These are phyloP conservation scores for Asarcornis scutulata DNA, from an alignment of 2,113 vertebrate species.

Conservation along the genomic window DNA sequence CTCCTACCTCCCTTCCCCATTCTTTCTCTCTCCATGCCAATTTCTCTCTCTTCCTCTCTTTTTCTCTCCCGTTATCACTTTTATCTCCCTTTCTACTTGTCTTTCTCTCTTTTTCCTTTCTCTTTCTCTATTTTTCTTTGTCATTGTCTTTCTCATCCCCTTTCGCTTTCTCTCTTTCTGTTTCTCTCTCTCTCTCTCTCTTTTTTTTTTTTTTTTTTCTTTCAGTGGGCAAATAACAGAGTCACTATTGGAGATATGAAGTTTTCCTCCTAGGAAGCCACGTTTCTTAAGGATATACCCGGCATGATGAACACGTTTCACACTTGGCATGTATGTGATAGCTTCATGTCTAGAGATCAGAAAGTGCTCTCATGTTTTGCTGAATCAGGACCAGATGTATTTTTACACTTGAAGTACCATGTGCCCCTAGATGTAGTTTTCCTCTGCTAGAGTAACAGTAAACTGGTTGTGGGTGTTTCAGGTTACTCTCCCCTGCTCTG, in stretches of 20 bases:
- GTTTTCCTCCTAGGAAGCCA: neutral
- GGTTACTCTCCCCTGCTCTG: neutral
- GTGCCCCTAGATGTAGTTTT: neutral
- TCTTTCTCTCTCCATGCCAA: no score
- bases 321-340: neutral
- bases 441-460: neutral
- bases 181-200: no score
- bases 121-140: no score
- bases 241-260: neutral
- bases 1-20: rapidly evolving
- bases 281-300: neutral
- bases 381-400: neutral
- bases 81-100: no score
- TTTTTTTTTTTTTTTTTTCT: no score
- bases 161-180: rapidly evolving
- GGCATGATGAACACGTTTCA: neutral
- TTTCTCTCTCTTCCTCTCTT: no score
- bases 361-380: neutral
- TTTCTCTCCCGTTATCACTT: no score
- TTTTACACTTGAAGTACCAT: neutral
- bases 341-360: neutral
- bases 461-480: neutral
- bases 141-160: rapidly evolving
- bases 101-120: no score
- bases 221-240: neutral